Evolutionary conservation across 2,113 vertebrate species (phyloP), one percentile per base, ranked within the genome.

Genomic region (Spheniscus mendiculus): DNA sequence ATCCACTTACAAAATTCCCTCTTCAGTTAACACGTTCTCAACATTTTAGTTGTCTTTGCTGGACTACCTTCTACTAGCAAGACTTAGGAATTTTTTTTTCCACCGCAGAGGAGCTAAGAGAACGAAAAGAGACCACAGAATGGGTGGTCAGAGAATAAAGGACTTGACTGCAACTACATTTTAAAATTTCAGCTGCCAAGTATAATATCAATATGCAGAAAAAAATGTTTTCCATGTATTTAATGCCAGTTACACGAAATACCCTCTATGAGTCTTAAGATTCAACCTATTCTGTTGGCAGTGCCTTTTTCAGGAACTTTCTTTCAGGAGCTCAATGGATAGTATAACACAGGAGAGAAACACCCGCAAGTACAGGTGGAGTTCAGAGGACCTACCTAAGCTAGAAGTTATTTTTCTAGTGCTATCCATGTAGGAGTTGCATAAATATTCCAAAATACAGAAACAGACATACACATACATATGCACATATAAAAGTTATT

Each of bases 401-500:
- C 49, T 20, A 86, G 42, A 96, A 94, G 76, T 90, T 94, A 62
- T 85, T 97, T 97, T 96, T 88, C 93, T 95, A 83, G 67, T 83
- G 47, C 38, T 91, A 93, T 63, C 87, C 93, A 89, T 78, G 72
- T 55, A 81, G 74, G 92, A 98, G 93, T 76, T 97, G 71, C 76
- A 91, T 86, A 96, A 98, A 95, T 80, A 93, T 71, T 93, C 87
- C 96, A 92, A 97, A 96, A 97, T 89, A 93, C 50, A 97, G 91
- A 97, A 98, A 97, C 79, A 97, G 92, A 96, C 61, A 97, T 71
- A 97, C 79, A 97, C 87, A 95, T 90, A 97, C 82, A 97, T 78
- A 97, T 79, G 96, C 92, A 98, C 82, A 76, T 97, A 97, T 95
- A 98, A 98, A 98, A 98, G 97, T 98, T 98, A 98, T 98, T 98